Conservation (phyloP, 2,797 vertebrate genomes). For the Loris lydekkerianus region DNA sequence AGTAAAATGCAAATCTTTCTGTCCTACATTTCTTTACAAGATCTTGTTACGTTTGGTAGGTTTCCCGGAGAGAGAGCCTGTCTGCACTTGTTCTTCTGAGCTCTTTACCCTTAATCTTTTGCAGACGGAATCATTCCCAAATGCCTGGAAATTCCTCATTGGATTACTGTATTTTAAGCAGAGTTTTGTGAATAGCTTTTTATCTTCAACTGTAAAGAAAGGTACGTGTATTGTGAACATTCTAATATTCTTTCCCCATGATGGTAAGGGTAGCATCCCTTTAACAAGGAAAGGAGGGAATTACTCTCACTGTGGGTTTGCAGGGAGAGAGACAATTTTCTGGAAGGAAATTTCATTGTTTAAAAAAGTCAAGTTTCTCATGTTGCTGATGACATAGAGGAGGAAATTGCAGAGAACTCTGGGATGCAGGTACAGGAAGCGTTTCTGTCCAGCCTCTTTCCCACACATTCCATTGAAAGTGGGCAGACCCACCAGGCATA, state of each 20-base stretch:
- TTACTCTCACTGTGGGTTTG: not conserved
- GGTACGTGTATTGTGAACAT: not conserved
- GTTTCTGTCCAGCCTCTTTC: not conserved
- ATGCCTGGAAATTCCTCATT: not conserved
- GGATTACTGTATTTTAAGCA: not conserved
- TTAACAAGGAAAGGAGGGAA: no score
- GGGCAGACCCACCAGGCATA: fast-evolving
- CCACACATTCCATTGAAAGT: fast-evolving
- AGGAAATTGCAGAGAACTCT: not conserved
- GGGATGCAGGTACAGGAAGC: not conserved
- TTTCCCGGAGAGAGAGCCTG: not conserved
- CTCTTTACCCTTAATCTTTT: not conserved
- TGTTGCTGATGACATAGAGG: not conserved
- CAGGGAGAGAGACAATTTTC: not conserved
- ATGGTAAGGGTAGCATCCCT: not conserved
- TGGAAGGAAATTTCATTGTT: not conserved
- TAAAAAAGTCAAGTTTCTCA: not conserved
- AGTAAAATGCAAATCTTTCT: not conserved
- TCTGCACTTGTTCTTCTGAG: not conserved
- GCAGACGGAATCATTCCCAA: not conserved
- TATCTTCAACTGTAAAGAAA: not conserved
- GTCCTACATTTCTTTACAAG: not conserved
- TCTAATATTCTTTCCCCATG: not conserved
- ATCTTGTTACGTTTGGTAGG: not conserved
- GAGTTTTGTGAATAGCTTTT: not conserved